phyloP scores from a whole-genome alignment of 2,888 invertebrate genomes.

The Icerya purchasi region DNA sequence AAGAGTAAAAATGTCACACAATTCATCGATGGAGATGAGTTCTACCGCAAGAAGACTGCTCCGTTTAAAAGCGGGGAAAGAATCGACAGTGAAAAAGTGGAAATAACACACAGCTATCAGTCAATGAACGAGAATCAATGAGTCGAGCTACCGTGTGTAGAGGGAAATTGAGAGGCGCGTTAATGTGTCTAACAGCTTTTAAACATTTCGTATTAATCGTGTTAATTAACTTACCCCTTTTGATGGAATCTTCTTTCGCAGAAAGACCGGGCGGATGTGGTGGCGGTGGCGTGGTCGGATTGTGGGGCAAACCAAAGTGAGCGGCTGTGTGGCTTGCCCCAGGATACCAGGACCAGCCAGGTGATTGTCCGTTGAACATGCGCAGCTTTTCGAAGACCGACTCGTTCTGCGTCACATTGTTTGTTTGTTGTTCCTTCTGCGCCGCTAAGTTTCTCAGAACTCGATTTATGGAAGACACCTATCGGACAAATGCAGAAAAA shows the following conservation, averaged over 20 bases:
- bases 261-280: conserved; percentile 13
- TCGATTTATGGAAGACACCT: conserved; percentile 96
- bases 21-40: too few relatives aligned
- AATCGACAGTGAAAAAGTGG: too few relatives aligned
- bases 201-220: too few relatives aligned
- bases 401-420: conserved; percentile 37
- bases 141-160: too few relatives aligned
- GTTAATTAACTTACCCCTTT: conserved; percentile 16
- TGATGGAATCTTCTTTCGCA: conserved; percentile 10
- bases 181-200: too few relatives aligned
- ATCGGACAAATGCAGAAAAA: too few relatives aligned
- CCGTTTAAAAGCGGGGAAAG: too few relatives aligned
- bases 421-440: conserved; percentile 75
- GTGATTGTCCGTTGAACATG: conserved; percentile 75
- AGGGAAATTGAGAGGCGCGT: too few relatives aligned
- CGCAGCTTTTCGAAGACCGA: conserved; percentile 84
- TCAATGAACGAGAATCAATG: too few relatives aligned
- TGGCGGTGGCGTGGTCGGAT: conserved; percentile 12
- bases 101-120: too few relatives aligned
- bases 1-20: too few relatives aligned
- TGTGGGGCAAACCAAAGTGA: conserved; percentile 12
- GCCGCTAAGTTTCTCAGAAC: conserved; percentile 88
- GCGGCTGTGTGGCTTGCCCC: conserved; percentile 13
- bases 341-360: conserved; percentile 24
- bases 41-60: too few relatives aligned